Percentiles rank a stretch among this genome's conserved stretches.
Evolutionary conservation across 2,113 vertebrate genomes (phyloP).

Genomic region (Chionomys nivalis): DNA sequence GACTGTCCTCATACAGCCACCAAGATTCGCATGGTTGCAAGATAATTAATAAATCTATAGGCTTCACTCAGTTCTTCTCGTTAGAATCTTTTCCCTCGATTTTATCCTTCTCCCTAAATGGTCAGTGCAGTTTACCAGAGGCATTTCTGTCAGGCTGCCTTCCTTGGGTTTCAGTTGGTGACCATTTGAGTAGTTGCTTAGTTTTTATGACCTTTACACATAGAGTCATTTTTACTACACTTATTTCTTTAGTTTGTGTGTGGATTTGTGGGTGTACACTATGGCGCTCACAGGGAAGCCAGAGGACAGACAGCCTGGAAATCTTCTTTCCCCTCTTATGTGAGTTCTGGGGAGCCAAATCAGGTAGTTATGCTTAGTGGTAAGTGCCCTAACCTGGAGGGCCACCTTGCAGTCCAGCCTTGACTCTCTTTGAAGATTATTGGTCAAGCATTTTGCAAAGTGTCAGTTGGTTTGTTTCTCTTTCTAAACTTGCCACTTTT

Average conservation of each 20-base stretch:
- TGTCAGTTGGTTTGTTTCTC: background rate
- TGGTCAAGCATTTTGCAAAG: background rate
- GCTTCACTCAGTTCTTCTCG: background rate
- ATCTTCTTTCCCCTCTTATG: background rate
- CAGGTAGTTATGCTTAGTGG: too few relatives aligned
- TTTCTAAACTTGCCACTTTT: background rate
- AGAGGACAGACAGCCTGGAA: background rate
- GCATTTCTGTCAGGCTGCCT: background rate
- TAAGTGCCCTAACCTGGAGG: background rate
- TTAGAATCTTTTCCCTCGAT: background rate
- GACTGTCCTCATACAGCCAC: background rate
- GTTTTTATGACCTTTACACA: background rate
- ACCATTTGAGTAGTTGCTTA: background rate
- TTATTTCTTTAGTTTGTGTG: background rate
- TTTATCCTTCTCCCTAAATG: background rate
- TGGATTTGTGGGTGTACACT: background rate
- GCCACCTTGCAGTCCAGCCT: background rate
- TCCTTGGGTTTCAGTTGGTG: background rate
- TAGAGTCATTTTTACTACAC: background rate
- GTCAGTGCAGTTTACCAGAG: background rate
- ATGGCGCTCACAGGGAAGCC: too few relatives aligned
- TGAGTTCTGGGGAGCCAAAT: background rate
- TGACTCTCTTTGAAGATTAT: background rate
- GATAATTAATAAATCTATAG: background rate
- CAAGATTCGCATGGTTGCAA: background rate